Conservation (phyloP, 1,140 invertebrate genomes). For the Cydia amplana region DNA sequence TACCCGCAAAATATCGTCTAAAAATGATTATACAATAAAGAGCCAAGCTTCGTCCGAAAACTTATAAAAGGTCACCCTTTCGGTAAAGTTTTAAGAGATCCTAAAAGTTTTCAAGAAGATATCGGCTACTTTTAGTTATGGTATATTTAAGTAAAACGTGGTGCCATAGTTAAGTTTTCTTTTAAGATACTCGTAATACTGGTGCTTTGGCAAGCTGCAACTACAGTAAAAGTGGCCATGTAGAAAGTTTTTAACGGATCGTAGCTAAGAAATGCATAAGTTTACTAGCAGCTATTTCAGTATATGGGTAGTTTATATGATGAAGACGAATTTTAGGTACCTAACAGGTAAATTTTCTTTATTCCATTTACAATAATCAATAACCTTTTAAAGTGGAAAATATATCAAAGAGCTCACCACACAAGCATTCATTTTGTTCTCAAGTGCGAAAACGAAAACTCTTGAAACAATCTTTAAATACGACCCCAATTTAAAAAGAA, state of each 20-base stretch:
- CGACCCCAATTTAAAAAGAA: conserved; percentile 24
- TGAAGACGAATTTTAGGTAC: too few species aligned
- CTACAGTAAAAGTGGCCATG: background rate
- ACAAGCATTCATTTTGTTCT: background rate
- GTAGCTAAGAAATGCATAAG: background rate
- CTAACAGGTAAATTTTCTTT: too few species aligned
- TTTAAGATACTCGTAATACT: background rate
- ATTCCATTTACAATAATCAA: background rate
- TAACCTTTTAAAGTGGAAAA: background rate
- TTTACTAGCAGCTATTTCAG: too few species aligned
- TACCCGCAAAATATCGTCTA: background rate
- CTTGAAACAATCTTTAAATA: conserved; percentile 29
- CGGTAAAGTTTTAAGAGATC: background rate
- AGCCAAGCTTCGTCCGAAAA: background rate
- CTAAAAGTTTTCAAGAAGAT: conserved; percentile 1
- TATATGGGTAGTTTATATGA: too few species aligned
- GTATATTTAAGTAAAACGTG: conserved; percentile 7
- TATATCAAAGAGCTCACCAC: conserved; percentile 6
- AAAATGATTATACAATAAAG: background rate
- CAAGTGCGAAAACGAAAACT: conserved; percentile 28
- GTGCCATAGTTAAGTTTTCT: background rate
- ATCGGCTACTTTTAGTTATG: conserved; percentile 6
- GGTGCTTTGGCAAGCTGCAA: background rate
- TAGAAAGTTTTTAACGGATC: background rate
- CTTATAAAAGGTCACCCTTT: conserved; percentile 10